Evolutionary conservation across 2,113 vertebrate species (phyloP).

Genomic region (Urocitellus parryii): DNA sequence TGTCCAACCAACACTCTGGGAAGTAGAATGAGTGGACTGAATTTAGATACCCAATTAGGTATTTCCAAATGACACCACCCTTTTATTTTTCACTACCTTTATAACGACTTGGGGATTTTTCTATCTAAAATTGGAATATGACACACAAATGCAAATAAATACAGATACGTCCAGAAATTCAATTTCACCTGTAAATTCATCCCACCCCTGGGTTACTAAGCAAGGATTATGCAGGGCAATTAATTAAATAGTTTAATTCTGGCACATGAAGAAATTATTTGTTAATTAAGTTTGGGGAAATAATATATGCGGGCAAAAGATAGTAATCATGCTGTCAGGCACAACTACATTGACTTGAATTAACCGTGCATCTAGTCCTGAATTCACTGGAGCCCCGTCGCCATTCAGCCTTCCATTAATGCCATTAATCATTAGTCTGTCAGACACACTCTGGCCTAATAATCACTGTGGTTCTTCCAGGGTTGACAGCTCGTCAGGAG

Average conservation of each 20-base stretch:
- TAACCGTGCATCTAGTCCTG: neutral
- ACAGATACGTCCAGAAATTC: neutral
- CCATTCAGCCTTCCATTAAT: neutral
- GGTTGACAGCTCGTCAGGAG: neutral
- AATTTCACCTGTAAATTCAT: conserved; percentile 47
- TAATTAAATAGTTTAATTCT: conserved; percentile 60
- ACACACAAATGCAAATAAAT: conserved; percentile 25
- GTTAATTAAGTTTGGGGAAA: conserved; percentile 48
- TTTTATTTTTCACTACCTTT: neutral
- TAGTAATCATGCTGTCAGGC: neutral
- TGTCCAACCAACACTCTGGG: neutral
- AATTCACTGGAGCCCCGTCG: neutral
- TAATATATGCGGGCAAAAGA: conserved; percentile 14
- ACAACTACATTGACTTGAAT: neutral
- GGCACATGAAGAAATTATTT: conserved; percentile 16
- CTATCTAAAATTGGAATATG: conserved; percentile 27
- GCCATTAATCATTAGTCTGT: neutral
- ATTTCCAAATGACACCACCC: neutral
- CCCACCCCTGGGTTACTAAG: neutral
- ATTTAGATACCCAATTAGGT: neutral
- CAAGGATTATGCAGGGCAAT: conserved; percentile 11
- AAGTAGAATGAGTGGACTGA: neutral
- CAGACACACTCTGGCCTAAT: neutral
- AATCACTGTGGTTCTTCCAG: neutral
- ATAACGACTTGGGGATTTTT: conserved; percentile 41